Evolutionary conservation across 2,888 invertebrate genomes (phyloP).

Genomic region (Ochropleura leucogaster): DNA sequence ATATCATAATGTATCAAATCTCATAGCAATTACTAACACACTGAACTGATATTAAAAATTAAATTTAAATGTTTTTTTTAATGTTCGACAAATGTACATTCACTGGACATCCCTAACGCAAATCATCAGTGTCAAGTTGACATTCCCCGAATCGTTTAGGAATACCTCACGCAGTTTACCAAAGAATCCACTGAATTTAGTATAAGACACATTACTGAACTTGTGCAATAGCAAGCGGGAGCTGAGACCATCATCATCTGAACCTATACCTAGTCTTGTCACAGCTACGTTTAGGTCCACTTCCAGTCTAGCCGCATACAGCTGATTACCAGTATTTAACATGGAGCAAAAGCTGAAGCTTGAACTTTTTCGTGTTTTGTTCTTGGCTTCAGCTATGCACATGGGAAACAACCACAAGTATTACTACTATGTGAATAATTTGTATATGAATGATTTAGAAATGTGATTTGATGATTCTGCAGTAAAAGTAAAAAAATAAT

Average conservation of each 20-base stretch:
- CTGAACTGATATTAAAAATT: not conserved
- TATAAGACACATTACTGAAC: not conserved
- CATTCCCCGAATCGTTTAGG: constrained; percentile 27
- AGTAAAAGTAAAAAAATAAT: constrained; percentile 13
- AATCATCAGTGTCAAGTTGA: constrained; percentile 11
- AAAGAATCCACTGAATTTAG: not conserved
- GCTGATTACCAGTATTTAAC: too few species aligned
- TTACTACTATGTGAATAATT: not conserved
- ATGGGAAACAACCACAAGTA: too few species aligned
- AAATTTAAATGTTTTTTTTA: not conserved
- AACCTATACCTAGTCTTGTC: too few species aligned
- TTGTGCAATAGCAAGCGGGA: not conserved
- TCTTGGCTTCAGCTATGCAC: too few species aligned
- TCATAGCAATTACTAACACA: not conserved
- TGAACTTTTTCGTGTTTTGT: too few species aligned
- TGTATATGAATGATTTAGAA: not conserved
- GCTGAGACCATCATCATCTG: not conserved
- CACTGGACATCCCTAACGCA: not conserved
- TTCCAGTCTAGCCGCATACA: too few species aligned
- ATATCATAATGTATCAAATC: not conserved
- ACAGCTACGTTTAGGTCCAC: too few species aligned
- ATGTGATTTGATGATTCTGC: not conserved
- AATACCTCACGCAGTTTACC: not conserved
- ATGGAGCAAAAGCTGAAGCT: too few species aligned
- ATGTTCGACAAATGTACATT: not conserved